Evolutionary conservation across 64 coral and sea anemone species (phyloP), one percentile per base, ranked within the genome.

Genomic region (Montipora efflorescens): DNA sequence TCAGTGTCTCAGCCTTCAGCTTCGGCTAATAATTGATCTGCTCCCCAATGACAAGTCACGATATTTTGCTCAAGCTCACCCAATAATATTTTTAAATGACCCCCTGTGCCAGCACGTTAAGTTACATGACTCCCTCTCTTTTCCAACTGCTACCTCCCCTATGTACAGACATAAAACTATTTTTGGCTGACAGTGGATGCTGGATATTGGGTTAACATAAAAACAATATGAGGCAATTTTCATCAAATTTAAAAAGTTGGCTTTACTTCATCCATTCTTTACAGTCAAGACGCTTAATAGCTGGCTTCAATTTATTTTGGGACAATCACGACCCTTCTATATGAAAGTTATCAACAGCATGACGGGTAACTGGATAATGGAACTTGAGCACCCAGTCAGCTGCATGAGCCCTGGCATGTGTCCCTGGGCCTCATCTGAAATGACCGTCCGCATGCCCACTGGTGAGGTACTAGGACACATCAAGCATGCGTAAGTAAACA

Each of bases 381-480:
- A 93, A 16, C 53, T 93, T 14, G 92, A 93, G 9, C 92, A 93
- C 74, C 92, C 92, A 28, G 50, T 23, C 8, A 88, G 74, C 28
- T 88, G 59, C 25, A 2, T 5, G 4, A 70, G 74, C 21, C 84
- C 92, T 57, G 81, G 20, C 16, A 23, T 93, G 66, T 93, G 92
- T 13, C 92, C 92, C 7, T 93, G 92, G 92, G 59, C 75, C 22
- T 50, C 46, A 18, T 75, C 84, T 12, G 49, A 59, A 18, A 80
- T 93, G 62, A 88, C 75, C 59, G 48, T 75, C 12, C 73, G 92
- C 4, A 88, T 93, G 92, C 92, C 92, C 45, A 93, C 92, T 52
- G 92, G 92, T 22, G 84, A 93, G 64, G 84, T 93, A 20, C 64
- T 93, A 18, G 92, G 92, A 48, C 83, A 93, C 64, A 78, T 89